These are phyloP conservation scores for Oedothorax gibbosus DNA, from an alignment of 1,140 invertebrate species.

Conservation along the genomic window DNA sequence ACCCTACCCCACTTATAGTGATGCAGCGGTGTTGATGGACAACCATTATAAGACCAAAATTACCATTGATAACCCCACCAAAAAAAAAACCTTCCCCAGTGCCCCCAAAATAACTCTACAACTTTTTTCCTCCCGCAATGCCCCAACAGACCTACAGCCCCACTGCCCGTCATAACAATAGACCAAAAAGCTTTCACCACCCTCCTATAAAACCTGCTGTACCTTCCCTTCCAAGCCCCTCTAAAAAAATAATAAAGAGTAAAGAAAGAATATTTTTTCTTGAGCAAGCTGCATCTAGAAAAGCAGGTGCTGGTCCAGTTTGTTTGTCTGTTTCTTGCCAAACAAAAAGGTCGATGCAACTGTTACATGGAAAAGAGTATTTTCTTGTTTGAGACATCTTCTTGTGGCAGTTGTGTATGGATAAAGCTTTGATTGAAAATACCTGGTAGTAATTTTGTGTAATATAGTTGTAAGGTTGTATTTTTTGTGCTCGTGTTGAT, in stretches of 20 bases:
- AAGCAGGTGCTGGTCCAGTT: conserved; percentile 40
- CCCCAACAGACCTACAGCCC: too few species aligned
- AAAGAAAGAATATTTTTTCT: conserved; percentile 23
- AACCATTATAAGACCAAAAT: too few species aligned
- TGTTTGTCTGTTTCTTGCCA: conserved; percentile 13
- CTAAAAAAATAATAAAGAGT: background rate
- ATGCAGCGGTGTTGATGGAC: too few species aligned
- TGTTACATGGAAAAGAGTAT: conserved; percentile 29
- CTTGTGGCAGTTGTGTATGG: too few species aligned
- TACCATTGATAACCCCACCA: too few species aligned
- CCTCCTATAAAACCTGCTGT: conserved; percentile 30
- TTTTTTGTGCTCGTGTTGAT: background rate
- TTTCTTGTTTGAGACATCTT: background rate
- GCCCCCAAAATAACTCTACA: too few species aligned
- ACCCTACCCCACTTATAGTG: too few species aligned
- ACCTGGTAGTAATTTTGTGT: too few species aligned
- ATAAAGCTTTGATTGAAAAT: too few species aligned
- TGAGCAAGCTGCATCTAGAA: background rate
- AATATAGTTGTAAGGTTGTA: too few species aligned
- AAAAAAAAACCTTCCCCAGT: too few species aligned
- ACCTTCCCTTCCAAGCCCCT: conserved; percentile 22
- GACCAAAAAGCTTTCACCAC: conserved; percentile 22
- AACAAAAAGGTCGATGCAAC: conserved; percentile 46
- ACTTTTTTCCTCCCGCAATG: too few species aligned
- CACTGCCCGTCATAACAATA: conserved; percentile 8